Conservation (phyloP, 2,888 invertebrate genomes). For the Tenthredo notha region DNA sequence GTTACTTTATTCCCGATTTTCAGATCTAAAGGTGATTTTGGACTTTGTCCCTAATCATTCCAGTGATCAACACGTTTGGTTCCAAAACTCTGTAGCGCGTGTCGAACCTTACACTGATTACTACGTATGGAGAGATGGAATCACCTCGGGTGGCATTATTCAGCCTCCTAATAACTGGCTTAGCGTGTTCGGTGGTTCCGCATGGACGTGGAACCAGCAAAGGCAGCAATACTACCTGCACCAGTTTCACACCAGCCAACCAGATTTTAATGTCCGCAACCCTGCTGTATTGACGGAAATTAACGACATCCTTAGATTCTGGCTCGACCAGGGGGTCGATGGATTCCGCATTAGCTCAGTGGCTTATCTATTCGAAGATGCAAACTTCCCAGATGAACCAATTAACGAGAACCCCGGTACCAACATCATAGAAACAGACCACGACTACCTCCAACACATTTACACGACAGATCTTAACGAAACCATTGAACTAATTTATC, state of each 20-base stretch:
- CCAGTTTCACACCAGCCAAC: constrained; percentile 83
- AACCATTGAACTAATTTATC: constrained; percentile 62
- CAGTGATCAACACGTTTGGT: constrained; percentile 70
- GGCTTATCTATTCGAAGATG: constrained; percentile 39
- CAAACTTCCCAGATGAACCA: constrained; percentile 42
- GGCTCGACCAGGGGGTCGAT: constrained; percentile 43
- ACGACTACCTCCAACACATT: constrained; percentile 77
- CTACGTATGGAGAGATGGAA: constrained; percentile 71
- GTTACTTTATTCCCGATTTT: constrained; percentile 5
- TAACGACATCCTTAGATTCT: constrained; percentile 65
- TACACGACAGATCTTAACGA: constrained; percentile 80
- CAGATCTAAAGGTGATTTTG: constrained; percentile 71
- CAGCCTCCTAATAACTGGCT: constrained; percentile 52
- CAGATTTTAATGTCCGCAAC: constrained; percentile 86
- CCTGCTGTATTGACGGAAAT: constrained; percentile 80
- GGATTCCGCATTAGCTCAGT: constrained; percentile 39
- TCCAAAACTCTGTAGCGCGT: constrained; percentile 61
- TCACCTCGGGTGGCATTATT: constrained; percentile 67
- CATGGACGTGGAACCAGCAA: constrained; percentile 84
- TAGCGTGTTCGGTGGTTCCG: constrained; percentile 82
- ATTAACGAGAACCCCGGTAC: constrained; percentile 5
- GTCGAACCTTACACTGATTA: constrained; percentile 64
- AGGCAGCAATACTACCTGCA: constrained; percentile 86
- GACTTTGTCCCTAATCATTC: constrained; percentile 73
- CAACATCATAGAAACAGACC: constrained; percentile 5